Evolutionary conservation across 2,113 vertebrate species (phyloP).

Genomic region (Archilochus colubris): DNA sequence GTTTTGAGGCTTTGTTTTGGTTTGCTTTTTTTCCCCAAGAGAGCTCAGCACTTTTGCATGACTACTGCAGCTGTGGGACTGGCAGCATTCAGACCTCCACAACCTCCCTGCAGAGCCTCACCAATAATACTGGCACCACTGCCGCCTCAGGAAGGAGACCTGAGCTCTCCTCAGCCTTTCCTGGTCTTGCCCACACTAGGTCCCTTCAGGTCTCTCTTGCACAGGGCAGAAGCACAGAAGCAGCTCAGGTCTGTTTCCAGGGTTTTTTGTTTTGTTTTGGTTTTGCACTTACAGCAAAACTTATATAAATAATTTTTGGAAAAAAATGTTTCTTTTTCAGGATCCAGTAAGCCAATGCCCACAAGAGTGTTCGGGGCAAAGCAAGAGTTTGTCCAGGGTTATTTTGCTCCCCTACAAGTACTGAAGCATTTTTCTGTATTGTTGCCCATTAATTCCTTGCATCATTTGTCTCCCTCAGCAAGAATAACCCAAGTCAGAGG

Average conservation of each 20-base stretch:
- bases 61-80: rapidly evolving
- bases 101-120: background rate
- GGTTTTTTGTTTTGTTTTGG: too few relatives aligned
- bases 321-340: background rate
- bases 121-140: background rate
- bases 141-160: background rate
- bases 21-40: too few relatives aligned
- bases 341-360: background rate
- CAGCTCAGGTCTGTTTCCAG: background rate
- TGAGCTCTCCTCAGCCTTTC: background rate
- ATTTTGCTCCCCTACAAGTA: background rate
- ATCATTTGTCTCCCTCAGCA: background rate
- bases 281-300: background rate
- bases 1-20: too few relatives aligned
- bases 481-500: background rate
- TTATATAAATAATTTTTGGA: background rate
- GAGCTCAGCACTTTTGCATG: background rate
- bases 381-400: background rate
- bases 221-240: background rate
- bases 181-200: background rate
- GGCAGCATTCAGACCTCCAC: background rate
- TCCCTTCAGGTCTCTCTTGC: background rate
- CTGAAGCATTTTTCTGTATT: background rate
- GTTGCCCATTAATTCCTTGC: background rate
- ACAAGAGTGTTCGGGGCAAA: background rate